Evolutionary conservation across 1,140 invertebrate genomes (phyloP), one percentile per base, ranked within the genome.

Genomic region (Papilio aristodemus): DNA sequence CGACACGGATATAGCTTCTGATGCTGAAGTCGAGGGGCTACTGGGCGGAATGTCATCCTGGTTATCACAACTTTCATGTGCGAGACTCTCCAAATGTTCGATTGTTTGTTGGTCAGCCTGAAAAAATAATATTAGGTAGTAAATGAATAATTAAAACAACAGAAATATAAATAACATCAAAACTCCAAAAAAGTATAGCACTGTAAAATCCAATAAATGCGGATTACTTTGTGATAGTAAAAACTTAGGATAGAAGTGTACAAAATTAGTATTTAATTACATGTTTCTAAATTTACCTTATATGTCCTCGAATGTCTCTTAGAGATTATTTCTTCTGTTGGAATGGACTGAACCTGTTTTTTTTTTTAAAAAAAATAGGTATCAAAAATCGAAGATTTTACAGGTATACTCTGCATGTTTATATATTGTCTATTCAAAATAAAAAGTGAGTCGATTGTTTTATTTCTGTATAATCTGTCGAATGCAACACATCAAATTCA

Each of bases 341-440:
- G 46, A 25, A 54, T 54, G 10, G 46, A 54, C 10, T 54, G 46
- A 54, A 54, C 22, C 46, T 54, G 46, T 54, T 9, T 10, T n/a
- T n/a, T n/a, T n/a, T n/a, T n/a, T n/a, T n/a, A n/a, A 22, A 4
- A 54, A 54, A 50, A 13, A 22, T 17, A 6, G 13, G 5, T 41
- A 41, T 4, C n/a, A 13, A 41, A 10, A 4, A 41, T n/a, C 1
- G 4, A n/a, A n/a, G n/a, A n/a, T n/a, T n/a, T n/a, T n/a, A n/a
- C n/a, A n/a, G n/a, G n/a, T n/a, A n/a, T n/a, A n/a, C n/a, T n/a
- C n/a, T n/a, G n/a, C n/a, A n/a, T n/a, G n/a, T n/a, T n/a, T n/a
- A n/a, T n/a, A n/a, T n/a, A n/a, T n/a, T n/a, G n/a, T n/a, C n/a
- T n/a, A n/a, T n/a, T n/a, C n/a, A n/a, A n/a, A n/a, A n/a, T n/a